Evolutionary conservation across 2,888 invertebrate species (phyloP), one percentile per base, ranked within the genome.

Genomic region (Anorthoa munda): DNA sequence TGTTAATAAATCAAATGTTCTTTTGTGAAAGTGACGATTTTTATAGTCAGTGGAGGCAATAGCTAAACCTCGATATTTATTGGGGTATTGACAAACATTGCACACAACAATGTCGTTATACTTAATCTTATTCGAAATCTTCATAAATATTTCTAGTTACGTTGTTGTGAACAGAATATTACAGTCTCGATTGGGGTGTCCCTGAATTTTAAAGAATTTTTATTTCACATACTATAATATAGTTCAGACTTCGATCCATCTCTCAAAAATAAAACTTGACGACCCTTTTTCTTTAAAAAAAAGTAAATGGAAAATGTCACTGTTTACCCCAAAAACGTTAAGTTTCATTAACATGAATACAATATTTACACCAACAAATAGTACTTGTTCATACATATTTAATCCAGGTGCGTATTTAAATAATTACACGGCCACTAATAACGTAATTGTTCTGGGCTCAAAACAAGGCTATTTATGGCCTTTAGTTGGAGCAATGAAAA

Each of bases 381-480:
- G 13, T 55, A n/a, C 59, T 39, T 3, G 39, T 21, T 48, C 45
- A 55, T 72, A 72, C 50, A 74, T 79, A 75, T 61, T 73, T 66
- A 72, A 79, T 74, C 59, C 7, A 66, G 46, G 58, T 69, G 11
- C 72, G 58, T 67, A 77, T 74, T 80, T 79, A 71, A 84, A 84
- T 81, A 77, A 83, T 75, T 73, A 76, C 67, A 53, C 21, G 3
- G 46, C 56, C 21, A 60, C 67, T 77, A 72, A 76, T 77, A 64
- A 75, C 60, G 48, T 77, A 71, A 78, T 72, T 84, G 75, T 72
- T 79, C 66, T 79, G 53, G 26, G 72, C 31, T 74, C n/a, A 71
- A 80, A 74, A 71, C 70, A 73, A 65, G 26, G 46, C 59, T 86
- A 81, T 84, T 67, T 80, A 75, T 69, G 72, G 51, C 18, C 50